phyloP scores from a whole-genome alignment of 2,797 vertebrate genomes.

The Phrynocephalus forsythii region DNA sequence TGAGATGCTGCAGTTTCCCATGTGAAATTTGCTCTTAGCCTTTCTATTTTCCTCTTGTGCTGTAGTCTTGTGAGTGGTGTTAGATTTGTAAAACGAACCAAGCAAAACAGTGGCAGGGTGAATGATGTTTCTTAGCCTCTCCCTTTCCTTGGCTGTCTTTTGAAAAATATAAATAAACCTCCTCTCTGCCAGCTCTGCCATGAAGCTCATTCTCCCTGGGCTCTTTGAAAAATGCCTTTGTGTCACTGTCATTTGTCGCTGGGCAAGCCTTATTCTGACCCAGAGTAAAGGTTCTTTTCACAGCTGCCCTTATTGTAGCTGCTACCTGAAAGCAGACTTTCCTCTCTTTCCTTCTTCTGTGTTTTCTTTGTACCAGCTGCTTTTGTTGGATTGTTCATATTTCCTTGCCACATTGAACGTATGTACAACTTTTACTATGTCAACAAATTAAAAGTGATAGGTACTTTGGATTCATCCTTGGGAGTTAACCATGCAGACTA shows the following conservation, averaged over 20 bases:
- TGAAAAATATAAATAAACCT: slow-evolving; percentile 46
- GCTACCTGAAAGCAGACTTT: slow-evolving; percentile 66
- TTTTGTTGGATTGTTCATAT: slow-evolving; percentile 71
- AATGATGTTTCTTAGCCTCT: slow-evolving; percentile 40
- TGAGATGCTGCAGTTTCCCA: slow-evolving; percentile 60
- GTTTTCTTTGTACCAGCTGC: slow-evolving; percentile 74
- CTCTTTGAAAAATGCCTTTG: slow-evolving; percentile 35
- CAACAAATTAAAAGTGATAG: slow-evolving; percentile 81
- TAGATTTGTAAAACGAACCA: slow-evolving; percentile 54
- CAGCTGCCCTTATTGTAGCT: slow-evolving; percentile 74
- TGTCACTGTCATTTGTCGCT: slow-evolving; percentile 72
- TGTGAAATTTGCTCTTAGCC: slow-evolving; percentile 59
- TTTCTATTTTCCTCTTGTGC: slow-evolving; percentile 65
- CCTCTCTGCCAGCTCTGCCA: slow-evolving; percentile 68
- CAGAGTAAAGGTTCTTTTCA: slow-evolving; percentile 75
- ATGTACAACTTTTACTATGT: slow-evolving; percentile 83
- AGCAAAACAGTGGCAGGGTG: slow-evolving; percentile 61
- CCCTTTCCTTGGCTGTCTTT: slow-evolving; percentile 26
- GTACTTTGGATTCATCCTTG: slow-evolving; percentile 80
- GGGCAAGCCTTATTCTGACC: slow-evolving; percentile 75
- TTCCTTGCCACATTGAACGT: slow-evolving; percentile 67
- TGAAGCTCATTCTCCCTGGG: slow-evolving; percentile 3
- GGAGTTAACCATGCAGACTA: slow-evolving; percentile 64
- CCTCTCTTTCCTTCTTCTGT: slow-evolving; percentile 49
- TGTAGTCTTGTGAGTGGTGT: slow-evolving; percentile 71